Percentiles rank a stretch among this genome's conserved stretches.
phyloP scores from a whole-genome alignment of 2,797 vertebrate species.

The Pagetopsis macropterus region DNA sequence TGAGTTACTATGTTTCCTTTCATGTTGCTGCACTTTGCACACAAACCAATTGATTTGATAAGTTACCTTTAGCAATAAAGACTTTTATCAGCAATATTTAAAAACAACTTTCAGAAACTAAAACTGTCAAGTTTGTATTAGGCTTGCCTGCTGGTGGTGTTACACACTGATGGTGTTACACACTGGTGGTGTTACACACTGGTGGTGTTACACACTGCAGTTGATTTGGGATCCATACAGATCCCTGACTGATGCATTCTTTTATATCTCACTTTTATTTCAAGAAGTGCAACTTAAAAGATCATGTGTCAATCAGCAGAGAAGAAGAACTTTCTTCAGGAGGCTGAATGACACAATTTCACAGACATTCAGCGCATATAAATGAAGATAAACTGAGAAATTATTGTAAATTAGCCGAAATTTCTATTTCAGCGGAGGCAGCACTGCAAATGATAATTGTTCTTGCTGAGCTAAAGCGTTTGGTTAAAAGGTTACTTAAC shows the following conservation, averaged over 20 bases:
- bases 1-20: conserved; percentile 11
- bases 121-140: too few relatives aligned
- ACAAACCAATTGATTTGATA: neutral
- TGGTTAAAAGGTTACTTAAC: conserved; percentile 11
- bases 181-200: too few relatives aligned
- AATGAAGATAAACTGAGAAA: conserved; percentile 53
- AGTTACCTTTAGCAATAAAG: too few relatives aligned
- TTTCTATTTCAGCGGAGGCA: conserved; percentile 54
- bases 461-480: conserved; percentile 35
- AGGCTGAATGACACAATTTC: conserved; percentile 61
- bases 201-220: too few relatives aligned
- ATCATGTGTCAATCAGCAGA: conserved; percentile 9
- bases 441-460: conserved; percentile 57
- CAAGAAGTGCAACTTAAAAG: neutral
- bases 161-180: too few relatives aligned
- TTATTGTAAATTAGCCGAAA: conserved; percentile 64
- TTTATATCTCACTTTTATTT: conserved; percentile 21
- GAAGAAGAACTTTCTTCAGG: conserved; percentile 54
- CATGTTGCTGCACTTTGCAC: neutral
- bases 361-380: conserved; percentile 51
- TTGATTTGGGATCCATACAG: too few relatives aligned
- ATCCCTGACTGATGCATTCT: conserved; percentile 5
- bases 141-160: too few relatives aligned
- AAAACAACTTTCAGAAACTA: too few relatives aligned
- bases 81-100: too few relatives aligned